Evolutionary conservation across 2,113 vertebrate genomes (phyloP).

Genomic region (Sula dactylatra): DNA sequence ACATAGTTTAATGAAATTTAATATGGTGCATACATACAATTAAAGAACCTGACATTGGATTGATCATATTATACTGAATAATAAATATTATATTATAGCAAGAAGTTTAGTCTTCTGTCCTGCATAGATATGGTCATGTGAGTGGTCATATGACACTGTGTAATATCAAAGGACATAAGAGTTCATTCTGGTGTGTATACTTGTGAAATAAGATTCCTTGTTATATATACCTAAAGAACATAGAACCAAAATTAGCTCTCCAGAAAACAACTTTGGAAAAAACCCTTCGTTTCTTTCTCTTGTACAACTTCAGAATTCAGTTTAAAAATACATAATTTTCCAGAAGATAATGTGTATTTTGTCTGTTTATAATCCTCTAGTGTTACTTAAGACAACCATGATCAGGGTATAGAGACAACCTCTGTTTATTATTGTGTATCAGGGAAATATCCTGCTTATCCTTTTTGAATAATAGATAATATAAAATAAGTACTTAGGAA

Average conservation of each 20-base stretch:
- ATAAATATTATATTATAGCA: background rate
- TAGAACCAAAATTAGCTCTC: background rate
- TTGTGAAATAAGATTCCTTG: background rate
- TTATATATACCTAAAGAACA: background rate
- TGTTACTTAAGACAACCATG: background rate
- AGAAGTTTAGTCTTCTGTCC: background rate
- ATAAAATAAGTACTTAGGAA: background rate
- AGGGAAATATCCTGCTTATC: background rate
- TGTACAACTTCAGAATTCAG: background rate
- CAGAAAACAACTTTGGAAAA: background rate
- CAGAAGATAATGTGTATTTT: background rate
- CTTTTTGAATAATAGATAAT: background rate
- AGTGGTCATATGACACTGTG: background rate
- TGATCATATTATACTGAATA: background rate
- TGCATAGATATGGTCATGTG: background rate
- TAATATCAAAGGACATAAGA: background rate
- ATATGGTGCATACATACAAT: background rate
- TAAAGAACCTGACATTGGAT: background rate
- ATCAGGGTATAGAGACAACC: background rate
- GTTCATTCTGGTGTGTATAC: background rate
- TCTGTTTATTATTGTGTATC: background rate
- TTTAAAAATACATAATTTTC: background rate
- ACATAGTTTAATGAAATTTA: background rate
- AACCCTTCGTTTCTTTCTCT: background rate
- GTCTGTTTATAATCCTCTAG: background rate